A percentile compares a stretch with the other conserved stretches of the same genome.
Evolutionary conservation across 1,140 invertebrate species (phyloP).

Genomic region (Caerostris darwini): DNA sequence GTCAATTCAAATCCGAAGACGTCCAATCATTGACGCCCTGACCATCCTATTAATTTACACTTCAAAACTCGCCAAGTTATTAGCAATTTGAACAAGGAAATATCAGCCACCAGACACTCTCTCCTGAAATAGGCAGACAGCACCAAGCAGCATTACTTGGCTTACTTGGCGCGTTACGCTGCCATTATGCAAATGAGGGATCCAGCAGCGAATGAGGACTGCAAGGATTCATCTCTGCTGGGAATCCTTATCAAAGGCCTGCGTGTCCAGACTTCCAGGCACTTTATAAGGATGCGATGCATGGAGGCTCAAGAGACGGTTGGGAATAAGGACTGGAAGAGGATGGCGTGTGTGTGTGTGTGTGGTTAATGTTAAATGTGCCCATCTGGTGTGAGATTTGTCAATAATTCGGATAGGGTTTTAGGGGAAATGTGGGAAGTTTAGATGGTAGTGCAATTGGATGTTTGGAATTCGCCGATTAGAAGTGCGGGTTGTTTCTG

Average conservation of each 20-base stretch:
- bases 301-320: background rate
- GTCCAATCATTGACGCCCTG: background rate
- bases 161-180: background rate
- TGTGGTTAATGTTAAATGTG: background rate
- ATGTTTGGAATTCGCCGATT: no score
- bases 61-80: background rate
- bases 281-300: background rate
- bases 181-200: conserved; percentile 20
- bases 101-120: background rate
- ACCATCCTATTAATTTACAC: background rate
- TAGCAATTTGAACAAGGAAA: background rate
- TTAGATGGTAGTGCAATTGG: no score
- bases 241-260: conserved; percentile 3
- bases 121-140: no score
- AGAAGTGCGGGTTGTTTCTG: no score
- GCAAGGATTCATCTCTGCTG: background rate
- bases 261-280: background rate
- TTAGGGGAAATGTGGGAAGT: no score
- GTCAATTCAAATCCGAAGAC: background rate
- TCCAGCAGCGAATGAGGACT: background rate
- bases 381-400: background rate
- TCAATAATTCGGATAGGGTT: no score
- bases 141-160: background rate
- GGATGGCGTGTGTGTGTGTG: background rate
- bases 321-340: background rate